Base-by-base conservation (phyloP, 2,797 vertebrate species). In the Paguma larvata region DNA sequence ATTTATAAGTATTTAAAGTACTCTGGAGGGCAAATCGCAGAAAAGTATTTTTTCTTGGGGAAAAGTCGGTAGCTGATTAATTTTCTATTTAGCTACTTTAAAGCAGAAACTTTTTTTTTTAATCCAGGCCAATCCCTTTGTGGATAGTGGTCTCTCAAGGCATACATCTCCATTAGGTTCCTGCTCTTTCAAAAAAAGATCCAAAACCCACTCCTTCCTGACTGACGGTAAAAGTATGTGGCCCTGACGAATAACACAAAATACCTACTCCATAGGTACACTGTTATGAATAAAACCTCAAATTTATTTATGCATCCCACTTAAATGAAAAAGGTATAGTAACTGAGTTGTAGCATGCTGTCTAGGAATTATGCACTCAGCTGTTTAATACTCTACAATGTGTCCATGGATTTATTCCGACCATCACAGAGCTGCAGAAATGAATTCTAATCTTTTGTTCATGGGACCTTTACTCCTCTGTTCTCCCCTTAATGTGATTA, bases 81-180 rank as follows among this genome's bases (percentile, higher is more conserved):
- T 65, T 83, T 62, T 16, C 27, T 89, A 27, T 41, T 93, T 73
- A 67, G 7, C 18, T 44, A 8, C 18, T 25, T 44, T 53, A 68
- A 65, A 59, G 23, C 78, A 84, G 25, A 91, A 91, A 8, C 8
- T n/a, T 32, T 65, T 67, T 70, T 72, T 88, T 68, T 56, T 32
- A 78, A 48, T 15, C 5, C 9, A 2, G 34, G 0, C 10, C 5
- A 21, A 0, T 13, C 4, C 30, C 19, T 59, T 0, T 51, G 16
- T 62, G 2, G 25, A 6, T n/a, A 59, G 19, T 13, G 23, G 25
- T 51, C 46, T 48, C 53, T n/a, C 30, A 56, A 90, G 30, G 2
- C 3, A 10, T 6, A 5, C 12, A 27, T 77, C 38, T 5, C 12
- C 1, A 23, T 65, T 1, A n/a, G 15, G 9, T 46, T 63, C 30